A percentile compares a stretch with the other conserved stretches of the same genome.
Evolutionary conservation across 64 coral and sea anemone genomes (phyloP).

Genomic region (Cladopsammia gracilis): DNA sequence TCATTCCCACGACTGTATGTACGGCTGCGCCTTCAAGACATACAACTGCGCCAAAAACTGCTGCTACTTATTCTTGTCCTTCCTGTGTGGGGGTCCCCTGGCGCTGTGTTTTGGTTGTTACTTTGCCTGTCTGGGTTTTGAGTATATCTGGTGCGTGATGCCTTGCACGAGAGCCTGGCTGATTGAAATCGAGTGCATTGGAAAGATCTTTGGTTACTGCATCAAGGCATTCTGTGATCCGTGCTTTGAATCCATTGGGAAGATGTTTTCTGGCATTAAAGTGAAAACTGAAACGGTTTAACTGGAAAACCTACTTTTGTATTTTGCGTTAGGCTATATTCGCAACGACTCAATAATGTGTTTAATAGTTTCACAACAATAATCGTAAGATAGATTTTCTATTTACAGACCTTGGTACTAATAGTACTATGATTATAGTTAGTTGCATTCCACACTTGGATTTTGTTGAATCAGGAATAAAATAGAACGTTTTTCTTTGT

Average conservation of each 20-base stretch:
- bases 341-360: no score
- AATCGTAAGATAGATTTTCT: no score
- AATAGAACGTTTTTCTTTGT: no score
- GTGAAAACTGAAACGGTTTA: constrained; percentile 22
- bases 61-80: constrained; percentile 16
- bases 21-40: constrained; percentile 19
- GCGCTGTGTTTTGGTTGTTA: constrained; percentile 49
- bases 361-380: no score
- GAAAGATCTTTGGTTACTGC: constrained; percentile 32
- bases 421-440: no score
- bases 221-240: constrained; percentile 31
- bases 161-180: constrained; percentile 5
- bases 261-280: constrained; percentile 3
- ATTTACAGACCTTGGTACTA: no score
- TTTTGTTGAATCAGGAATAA: no score
- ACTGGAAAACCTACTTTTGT: no score
- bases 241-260: constrained; percentile 8
- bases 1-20: neutral
- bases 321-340: no score
- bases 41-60: constrained; percentile 36
- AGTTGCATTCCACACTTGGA: no score
- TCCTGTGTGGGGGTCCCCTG: constrained; percentile 58
- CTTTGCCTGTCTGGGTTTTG: constrained; percentile 52
- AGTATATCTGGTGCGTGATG: constrained; percentile 48
- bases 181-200: constrained; percentile 7